phyloP scores from a whole-genome alignment of 1,140 invertebrate species.

The Linepithema humile region DNA sequence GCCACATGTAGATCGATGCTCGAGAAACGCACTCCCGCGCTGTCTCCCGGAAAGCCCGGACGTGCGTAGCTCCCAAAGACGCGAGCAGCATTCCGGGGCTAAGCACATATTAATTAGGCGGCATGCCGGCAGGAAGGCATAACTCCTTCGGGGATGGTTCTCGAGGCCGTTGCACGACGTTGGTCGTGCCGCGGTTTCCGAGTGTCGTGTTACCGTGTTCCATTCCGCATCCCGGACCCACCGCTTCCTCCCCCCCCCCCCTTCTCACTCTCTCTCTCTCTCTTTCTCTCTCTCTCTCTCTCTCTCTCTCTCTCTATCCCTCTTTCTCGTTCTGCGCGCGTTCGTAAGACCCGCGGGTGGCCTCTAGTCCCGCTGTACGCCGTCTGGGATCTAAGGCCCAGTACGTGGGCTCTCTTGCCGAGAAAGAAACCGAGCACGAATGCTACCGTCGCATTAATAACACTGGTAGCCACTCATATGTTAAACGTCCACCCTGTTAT shows the following conservation, averaged over 20 bases:
- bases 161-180: constrained; percentile 58
- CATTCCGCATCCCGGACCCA: not conserved
- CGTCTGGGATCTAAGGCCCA: constrained; percentile 62
- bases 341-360: constrained; percentile 78
- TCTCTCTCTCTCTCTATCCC: not conserved
- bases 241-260: too few relatives aligned
- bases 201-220: constrained; percentile 79
- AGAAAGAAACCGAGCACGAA: constrained; percentile 78
- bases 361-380: constrained; percentile 62
- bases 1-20: constrained; percentile 2
- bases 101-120: constrained; percentile 81
- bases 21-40: not conserved
- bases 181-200: constrained; percentile 69
- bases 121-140: constrained; percentile 76
- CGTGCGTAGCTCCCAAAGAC: constrained; percentile 55
- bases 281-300: too few relatives aligned
- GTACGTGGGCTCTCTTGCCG: constrained; percentile 69
- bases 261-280: too few relatives aligned
- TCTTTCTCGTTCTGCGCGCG: constrained; percentile 50
- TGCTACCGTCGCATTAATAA: constrained; percentile 82
- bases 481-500: constrained; percentile 83
- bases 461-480: constrained; percentile 84
- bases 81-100: constrained; percentile 74
- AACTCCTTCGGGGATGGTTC: constrained; percentile 74
- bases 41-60: constrained; percentile 16